Evolutionary conservation across 2,888 invertebrate genomes (phyloP), one percentile per base, ranked within the genome.

Genomic region (Euspilapteryx auroguttella): DNA sequence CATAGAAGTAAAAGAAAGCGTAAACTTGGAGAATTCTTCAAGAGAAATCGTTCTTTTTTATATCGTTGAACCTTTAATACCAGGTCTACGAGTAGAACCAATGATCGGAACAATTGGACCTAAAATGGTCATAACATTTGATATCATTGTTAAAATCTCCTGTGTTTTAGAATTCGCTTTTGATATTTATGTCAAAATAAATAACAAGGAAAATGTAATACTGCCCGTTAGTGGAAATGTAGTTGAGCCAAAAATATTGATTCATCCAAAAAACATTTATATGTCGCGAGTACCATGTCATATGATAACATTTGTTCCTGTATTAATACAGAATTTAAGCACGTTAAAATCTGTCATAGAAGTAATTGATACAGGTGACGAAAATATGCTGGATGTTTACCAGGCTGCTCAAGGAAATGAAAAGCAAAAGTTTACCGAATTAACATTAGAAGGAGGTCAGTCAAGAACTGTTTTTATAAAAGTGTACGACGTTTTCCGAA

Each of bases 1-100:
- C 35, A 48, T 73, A 28, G 57, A 62, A 44, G 48, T 51, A 1
- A 34, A 45, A 14, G 66, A 73, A 38, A 76, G 55, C 40, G 61
- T 79, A 1, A 65, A 65, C 40, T 41, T 82, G 20, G 66, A 62
- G 39, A 82, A 82, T 46, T 64, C 71, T 11, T 68, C 81, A 1
- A 68, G 79, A 34, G 77, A 79, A 42, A 54, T 68, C 24, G 75
- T 77, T 1, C 40, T 55, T 3, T 80, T 78, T 50, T 45, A 63
- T 27, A 76, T 82, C 42, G 51, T 77, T 17, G 55, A 81, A 25
- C 77, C 77, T 1, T 41, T 63, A 9, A 51, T 68, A 27, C 66
- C 68, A 27, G 66, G 77, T 27, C 57, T 80, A 37, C 52, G 34
- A 31, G 56, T 83, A 27, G 54, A 69, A 38, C 83, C 83, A 1